phyloP scores from a whole-genome alignment of 2,888 invertebrate species.

The Lamellibrachia columna region DNA sequence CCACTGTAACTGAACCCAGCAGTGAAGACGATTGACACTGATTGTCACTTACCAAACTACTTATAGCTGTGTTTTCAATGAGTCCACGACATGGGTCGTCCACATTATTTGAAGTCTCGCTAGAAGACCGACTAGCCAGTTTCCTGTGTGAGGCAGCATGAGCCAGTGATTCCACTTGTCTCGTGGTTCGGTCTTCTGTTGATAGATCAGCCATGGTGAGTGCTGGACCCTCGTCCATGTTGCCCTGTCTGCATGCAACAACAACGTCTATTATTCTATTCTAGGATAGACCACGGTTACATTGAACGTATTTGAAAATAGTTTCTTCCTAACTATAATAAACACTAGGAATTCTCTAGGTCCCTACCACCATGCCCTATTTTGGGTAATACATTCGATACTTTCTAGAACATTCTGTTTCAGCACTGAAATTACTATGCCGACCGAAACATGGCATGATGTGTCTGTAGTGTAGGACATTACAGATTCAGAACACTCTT shows the following conservation, averaged over 20 bases:
- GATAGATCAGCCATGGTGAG: conserved; percentile 9
- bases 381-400: no score
- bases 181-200: not conserved
- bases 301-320: no score
- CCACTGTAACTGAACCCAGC: no score
- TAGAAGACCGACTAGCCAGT: not conserved
- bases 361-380: no score
- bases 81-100: not conserved
- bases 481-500: no score
- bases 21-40: not conserved
- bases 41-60: not conserved
- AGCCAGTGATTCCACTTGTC: not conserved
- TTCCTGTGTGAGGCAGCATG: not conserved
- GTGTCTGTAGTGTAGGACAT: no score
- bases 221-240: not conserved
- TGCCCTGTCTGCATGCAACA: not conserved
- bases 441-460: no score
- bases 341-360: no score
- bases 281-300: no score
- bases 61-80: not conserved
- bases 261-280: not conserved
- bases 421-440: no score
- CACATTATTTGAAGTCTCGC: not conserved
- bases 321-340: no score
- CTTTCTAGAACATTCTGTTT: no score